Conservation (phyloP, 2,113 vertebrate species). For the Aptenodytes patagonicus region DNA sequence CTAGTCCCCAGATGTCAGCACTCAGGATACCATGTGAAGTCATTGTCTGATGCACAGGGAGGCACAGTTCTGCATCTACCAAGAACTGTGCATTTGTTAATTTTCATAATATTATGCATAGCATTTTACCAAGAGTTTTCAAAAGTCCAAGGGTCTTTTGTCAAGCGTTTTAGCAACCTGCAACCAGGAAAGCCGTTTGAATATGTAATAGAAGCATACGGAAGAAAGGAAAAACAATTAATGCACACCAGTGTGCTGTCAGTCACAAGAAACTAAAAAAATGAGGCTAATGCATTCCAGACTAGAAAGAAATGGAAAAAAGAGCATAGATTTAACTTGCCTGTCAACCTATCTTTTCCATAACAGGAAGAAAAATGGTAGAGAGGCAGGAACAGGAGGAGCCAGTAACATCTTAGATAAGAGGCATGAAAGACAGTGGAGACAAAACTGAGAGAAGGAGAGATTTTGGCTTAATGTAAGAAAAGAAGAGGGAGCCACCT, state of each 20-base stretch:
- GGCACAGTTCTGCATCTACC: neutral
- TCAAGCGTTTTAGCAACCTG: neutral
- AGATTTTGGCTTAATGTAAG: neutral
- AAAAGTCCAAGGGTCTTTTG: neutral
- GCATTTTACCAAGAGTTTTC: neutral
- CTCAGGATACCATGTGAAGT: neutral
- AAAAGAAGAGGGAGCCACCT: neutral
- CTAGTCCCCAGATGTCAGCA: neutral
- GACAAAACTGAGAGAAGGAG: neutral
- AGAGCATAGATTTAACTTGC: neutral
- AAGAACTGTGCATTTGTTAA: neutral
- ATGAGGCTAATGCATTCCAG: neutral
- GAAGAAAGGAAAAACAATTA: neutral
- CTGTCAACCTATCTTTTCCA: neutral
- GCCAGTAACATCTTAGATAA: neutral
- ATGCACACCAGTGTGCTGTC: neutral
- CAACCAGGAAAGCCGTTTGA: neutral
- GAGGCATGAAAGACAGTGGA: neutral
- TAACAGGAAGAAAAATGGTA: neutral
- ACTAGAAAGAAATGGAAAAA: neutral
- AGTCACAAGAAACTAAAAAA: neutral
- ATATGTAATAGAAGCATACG: accelerated
- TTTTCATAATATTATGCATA: neutral
- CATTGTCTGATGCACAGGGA: neutral
- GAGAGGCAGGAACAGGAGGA: neutral